Percentiles rank a stretch among this genome's conserved stretches.
These are phyloP conservation scores for Lymantria monacha DNA, from an alignment of 2,888 invertebrate species.

Conservation along the genomic window DNA sequence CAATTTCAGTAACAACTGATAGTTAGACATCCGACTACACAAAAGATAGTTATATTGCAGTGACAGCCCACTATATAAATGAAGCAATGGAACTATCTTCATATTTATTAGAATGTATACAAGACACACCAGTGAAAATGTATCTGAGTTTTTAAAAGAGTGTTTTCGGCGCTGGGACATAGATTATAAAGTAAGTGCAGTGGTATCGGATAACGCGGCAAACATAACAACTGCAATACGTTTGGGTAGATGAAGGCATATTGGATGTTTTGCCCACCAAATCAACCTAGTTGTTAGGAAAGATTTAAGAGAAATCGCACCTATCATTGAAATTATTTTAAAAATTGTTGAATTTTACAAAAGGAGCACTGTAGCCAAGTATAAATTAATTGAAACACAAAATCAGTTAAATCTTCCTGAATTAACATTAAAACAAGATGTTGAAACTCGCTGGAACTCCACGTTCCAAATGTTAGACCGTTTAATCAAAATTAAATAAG, in stretches of 20 bases:
- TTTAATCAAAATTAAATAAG: too few relatives aligned
- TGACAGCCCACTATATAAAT: slow-evolving; percentile 37
- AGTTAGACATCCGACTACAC: slow-evolving; percentile 37
- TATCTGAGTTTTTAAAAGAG: slow-evolving; percentile 11
- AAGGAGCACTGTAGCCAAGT: too few relatives aligned
- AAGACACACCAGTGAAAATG: slow-evolving; percentile 1
- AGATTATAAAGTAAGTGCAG: slow-evolving; percentile 25
- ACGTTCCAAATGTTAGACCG: too few relatives aligned
- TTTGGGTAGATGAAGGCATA: slow-evolving; percentile 13
- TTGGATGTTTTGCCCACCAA: too few relatives aligned
- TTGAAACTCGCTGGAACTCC: too few relatives aligned
- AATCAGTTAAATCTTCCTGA: too few relatives aligned
- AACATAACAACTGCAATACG: slow-evolving; percentile 31
- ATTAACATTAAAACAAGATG: too few relatives aligned
- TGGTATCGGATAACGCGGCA: slow-evolving; percentile 32
- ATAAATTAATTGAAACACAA: too few relatives aligned
- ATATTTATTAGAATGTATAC: background rate
- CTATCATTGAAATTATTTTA: too few relatives aligned
- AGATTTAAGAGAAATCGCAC: too few relatives aligned
- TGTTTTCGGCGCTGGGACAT: slow-evolving; percentile 10
- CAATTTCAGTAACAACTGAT: slow-evolving; percentile 37
- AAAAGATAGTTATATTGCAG: slow-evolving; percentile 36
- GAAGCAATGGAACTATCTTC: slow-evolving; percentile 9
- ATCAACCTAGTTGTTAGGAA: too few relatives aligned
- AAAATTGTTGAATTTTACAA: too few relatives aligned